These are phyloP conservation scores for Paraplagusia blochii DNA, from an alignment of 2,113 vertebrate genomes.

Conservation along the genomic window DNA sequence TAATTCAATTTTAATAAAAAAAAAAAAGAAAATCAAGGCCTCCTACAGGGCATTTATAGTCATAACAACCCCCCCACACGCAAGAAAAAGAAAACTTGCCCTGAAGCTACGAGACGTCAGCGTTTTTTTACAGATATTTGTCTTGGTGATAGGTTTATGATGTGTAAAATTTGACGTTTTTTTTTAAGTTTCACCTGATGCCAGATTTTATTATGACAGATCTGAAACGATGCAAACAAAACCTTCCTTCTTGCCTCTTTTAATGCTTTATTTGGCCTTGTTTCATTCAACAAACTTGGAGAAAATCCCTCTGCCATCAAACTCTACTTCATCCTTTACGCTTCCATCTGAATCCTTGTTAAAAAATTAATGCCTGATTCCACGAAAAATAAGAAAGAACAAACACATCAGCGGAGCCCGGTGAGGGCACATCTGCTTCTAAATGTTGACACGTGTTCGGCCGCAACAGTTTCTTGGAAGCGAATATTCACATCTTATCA, in stretches of 20 bases:
- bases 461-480: conserved; percentile 13
- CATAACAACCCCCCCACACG: no score
- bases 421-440: conserved; percentile 26
- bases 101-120: neutral
- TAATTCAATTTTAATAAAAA: neutral
- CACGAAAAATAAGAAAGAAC: conserved; percentile 4
- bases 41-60: no score
- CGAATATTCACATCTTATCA: conserved; percentile 7
- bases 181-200: neutral
- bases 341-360: conserved; percentile 18
- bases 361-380: conserved; percentile 10
- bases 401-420: neutral
- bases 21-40: neutral
- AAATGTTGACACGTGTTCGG: conserved; percentile 23
- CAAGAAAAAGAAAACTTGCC: no score
- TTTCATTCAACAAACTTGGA: neutral
- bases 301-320: conserved; percentile 1
- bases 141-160: neutral
- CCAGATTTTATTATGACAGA: neutral
- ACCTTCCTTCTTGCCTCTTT: neutral
- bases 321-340: conserved; percentile 1
- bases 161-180: neutral
- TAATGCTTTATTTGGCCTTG: neutral
- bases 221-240: neutral
- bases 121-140: neutral